Evolutionary conservation across 2,113 vertebrate species (phyloP).

Genomic region (Oplegnathus fasciatus): DNA sequence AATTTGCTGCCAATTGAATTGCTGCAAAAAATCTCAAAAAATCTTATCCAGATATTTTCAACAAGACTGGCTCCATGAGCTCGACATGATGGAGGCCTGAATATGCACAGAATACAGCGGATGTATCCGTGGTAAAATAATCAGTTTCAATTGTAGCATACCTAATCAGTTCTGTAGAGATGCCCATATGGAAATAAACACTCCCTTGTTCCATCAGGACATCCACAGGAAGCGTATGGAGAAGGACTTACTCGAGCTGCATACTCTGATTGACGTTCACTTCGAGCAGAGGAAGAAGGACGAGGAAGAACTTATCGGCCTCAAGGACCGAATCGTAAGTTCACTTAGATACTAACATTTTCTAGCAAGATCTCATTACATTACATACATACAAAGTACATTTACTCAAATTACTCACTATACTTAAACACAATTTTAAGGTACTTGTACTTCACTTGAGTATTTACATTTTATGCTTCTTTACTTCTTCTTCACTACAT

Average conservation of each 20-base stretch:
- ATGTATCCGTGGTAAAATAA: too few relatives aligned
- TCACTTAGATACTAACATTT: not conserved
- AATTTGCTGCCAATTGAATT: not conserved
- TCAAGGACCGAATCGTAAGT: conserved; percentile 96
- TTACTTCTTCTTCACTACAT: too few relatives aligned
- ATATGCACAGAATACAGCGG: too few relatives aligned
- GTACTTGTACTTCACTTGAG: not conserved
- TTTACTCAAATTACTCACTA: not conserved
- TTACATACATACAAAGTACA: not conserved
- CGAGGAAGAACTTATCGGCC: conserved; percentile 94
- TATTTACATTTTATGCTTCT: too few relatives aligned
- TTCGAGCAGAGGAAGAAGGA: conserved; percentile 97
- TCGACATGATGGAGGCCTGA: not conserved
- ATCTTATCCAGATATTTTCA: not conserved
- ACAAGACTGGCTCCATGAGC: not conserved
- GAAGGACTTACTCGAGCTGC: conserved; percentile 96
- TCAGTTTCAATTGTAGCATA: not conserved
- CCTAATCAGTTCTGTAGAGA: too few relatives aligned
- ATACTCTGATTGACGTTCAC: conserved; percentile 95
- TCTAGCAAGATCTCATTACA: not conserved
- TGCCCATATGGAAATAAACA: not conserved
- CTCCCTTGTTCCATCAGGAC: conserved; percentile 83
- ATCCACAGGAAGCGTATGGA: conserved; percentile 99
- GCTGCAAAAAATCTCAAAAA: not conserved
- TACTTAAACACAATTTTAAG: not conserved